Evolutionary conservation across 2,797 vertebrate species (phyloP).

Genomic region (Aulostomus chinensis): DNA sequence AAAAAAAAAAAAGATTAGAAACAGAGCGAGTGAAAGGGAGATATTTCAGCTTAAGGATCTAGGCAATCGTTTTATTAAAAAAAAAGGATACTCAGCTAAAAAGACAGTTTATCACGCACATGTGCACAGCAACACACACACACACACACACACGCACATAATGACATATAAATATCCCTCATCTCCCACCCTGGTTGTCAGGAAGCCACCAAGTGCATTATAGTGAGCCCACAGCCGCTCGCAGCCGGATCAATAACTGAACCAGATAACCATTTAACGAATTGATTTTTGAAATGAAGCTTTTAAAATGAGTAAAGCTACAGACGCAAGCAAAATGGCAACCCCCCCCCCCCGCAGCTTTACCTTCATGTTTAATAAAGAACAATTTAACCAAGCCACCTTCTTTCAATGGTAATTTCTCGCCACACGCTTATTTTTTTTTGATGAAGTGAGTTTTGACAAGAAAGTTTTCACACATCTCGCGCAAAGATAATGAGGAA

Average conservation of each 20-base stretch:
- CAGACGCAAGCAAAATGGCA: constrained; percentile 1
- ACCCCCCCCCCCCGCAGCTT: too few relatives aligned
- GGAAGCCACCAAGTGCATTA: constrained; percentile 44
- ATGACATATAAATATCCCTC: constrained; percentile 31
- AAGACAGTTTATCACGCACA: constrained; percentile 44
- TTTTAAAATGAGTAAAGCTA: constrained; percentile 48
- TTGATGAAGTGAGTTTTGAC: neutral
- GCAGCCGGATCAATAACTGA: constrained; percentile 48
- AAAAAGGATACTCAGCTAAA: constrained; percentile 59
- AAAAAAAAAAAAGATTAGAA: constrained; percentile 68
- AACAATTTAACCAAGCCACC: neutral
- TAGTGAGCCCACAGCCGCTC: constrained; percentile 23
- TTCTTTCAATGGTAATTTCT: too few relatives aligned
- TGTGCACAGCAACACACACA: too few relatives aligned
- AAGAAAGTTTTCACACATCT: neutral
- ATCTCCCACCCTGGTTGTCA: constrained; percentile 30
- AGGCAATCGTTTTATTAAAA: constrained; percentile 55
- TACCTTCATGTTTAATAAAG: neutral
- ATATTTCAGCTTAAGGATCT: constrained; percentile 64
- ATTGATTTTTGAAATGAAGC: constrained; percentile 65
- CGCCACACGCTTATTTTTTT: too few relatives aligned
- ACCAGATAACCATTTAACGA: constrained; percentile 69
- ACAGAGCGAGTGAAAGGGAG: constrained; percentile 37
- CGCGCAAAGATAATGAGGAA: too few relatives aligned
- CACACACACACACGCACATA: neutral